Evolutionary conservation across 1,140 invertebrate species (phyloP), one percentile per base, ranked within the genome.

Genomic region (Drosophila ohnishii): DNA sequence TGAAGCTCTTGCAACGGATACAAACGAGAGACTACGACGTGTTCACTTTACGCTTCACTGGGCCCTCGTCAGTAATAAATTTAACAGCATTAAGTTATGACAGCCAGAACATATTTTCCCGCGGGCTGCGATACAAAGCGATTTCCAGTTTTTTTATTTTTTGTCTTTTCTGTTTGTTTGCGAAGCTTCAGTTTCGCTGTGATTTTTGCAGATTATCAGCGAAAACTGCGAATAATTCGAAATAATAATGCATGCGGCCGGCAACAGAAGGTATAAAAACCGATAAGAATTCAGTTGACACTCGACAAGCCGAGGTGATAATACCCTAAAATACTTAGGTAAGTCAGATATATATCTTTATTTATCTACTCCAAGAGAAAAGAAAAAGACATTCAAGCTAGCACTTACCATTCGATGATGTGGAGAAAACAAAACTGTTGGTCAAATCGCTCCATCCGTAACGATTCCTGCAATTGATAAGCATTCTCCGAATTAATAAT

Each of bases 371-470:
- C 0, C 19, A 7, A 13, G n/a, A 34, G 28, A 14, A 14, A 13
- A 5, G 5, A 6, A 50, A 30, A 0, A n/a, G n/a, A 32, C 11
- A 7, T 13, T 32, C 9, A 16, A 16, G 8, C 22, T 28, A 14
- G 32, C n/a, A 90, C 92, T 92, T 77, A 93, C 92, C 92, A 83
- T 91, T 88, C 35, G 92, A 92, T 80, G 92, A 92, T 64, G 92
- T 93, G 42, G 91, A 91, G 81, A 94, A 94, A 48, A 92, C 91
- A 78, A 94, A 94, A 35, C 93, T 92, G 40, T 94, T 93, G 51
- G 93, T 94, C 65, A 93, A 87, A 40, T 93, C 92, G 76, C 94
- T 94, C 94, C 94, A 94, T 57, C 94, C 94, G 80, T 93, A 95
- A 71, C 93, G 93, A 91, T 95, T 95, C 79, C 91, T 92, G 72